A percentile compares a stretch with the other conserved stretches of the same genome.
Evolutionary conservation across 2,797 vertebrate genomes (phyloP).

Genomic region (Ctenopoma multispine): DNA sequence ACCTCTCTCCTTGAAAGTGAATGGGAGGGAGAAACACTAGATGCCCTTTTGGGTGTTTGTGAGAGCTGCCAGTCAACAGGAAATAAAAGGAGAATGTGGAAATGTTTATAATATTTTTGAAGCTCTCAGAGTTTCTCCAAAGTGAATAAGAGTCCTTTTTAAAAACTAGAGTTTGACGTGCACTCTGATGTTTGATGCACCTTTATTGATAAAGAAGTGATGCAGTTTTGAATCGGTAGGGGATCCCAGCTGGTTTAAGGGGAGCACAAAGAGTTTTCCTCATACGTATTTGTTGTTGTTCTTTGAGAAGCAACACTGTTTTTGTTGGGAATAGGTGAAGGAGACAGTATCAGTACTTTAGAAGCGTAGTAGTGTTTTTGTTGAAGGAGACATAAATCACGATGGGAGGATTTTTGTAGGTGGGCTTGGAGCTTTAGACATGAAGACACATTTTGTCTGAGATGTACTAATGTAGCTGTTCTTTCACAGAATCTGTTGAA

Average conservation of each 20-base stretch:
- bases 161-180: slow-evolving; percentile 22
- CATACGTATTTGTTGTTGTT: slow-evolving; percentile 29
- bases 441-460: not conserved
- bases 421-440: not conserved
- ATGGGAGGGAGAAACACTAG: slow-evolving; percentile 21
- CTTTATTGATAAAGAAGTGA: slow-evolving; percentile 51
- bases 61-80: slow-evolving; percentile 45
- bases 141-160: slow-evolving; percentile 35
- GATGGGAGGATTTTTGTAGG: too few species aligned
- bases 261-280: slow-evolving; percentile 27
- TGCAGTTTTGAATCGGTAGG: slow-evolving; percentile 36
- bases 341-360: not conserved
- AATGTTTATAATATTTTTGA: slow-evolving; percentile 28
- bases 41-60: slow-evolving; percentile 44
- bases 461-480: not conserved
- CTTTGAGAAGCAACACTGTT: slow-evolving; percentile 20
- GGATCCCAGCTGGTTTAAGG: slow-evolving; percentile 42
- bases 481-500: not conserved
- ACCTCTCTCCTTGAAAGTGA: slow-evolving; percentile 55
- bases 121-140: slow-evolving; percentile 33
- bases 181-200: slow-evolving; percentile 44
- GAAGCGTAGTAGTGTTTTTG: not conserved
- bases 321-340: slow-evolving; percentile 10
- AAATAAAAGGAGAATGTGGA: slow-evolving; percentile 31
- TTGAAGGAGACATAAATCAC: not conserved